A percentile compares a stretch with the other conserved stretches of the same genome.
Conservation (phyloP, 2,888 invertebrate species). For the Chrysomela aeneicollis region DNA sequence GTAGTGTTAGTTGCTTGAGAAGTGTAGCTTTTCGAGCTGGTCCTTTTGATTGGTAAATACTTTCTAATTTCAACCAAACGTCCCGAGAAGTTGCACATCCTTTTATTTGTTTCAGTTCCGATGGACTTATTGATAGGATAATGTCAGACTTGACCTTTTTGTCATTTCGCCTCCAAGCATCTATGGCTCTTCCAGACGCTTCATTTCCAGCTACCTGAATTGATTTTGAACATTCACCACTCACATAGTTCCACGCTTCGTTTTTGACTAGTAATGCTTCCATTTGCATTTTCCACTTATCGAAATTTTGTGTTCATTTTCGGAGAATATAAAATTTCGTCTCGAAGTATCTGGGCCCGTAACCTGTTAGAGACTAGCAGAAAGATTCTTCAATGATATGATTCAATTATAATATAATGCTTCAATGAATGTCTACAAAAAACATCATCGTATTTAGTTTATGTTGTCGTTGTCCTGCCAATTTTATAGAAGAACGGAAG, state of each 20-base stretch:
- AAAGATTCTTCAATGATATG: too few relatives aligned
- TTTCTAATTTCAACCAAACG: conserved; percentile 51
- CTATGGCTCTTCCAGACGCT: not conserved
- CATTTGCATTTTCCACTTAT: conserved; percentile 35
- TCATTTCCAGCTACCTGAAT: not conserved
- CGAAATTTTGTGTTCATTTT: too few relatives aligned
- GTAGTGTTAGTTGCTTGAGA: conserved; percentile 46
- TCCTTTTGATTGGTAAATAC: conserved; percentile 54
- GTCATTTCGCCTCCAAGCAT: conserved; percentile 26
- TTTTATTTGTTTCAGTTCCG: conserved; percentile 51
- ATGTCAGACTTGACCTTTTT: conserved; percentile 40
- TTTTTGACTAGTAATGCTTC: conserved; percentile 36
- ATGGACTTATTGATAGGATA: conserved; percentile 40
- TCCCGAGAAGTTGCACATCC: conserved; percentile 49
- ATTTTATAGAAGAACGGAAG: too few relatives aligned
- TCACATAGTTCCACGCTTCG: conserved; percentile 32
- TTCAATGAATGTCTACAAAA: too few relatives aligned
- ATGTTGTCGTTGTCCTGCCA: too few relatives aligned
- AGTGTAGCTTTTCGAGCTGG: conserved; percentile 57
- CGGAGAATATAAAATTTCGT: too few relatives aligned
- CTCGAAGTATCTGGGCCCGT: too few relatives aligned
- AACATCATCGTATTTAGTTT: too few relatives aligned
- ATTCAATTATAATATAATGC: too few relatives aligned
- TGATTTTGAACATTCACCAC: conserved; percentile 17
- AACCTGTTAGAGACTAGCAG: too few relatives aligned